These are phyloP conservation scores for Gymnosoma rotundatum DNA, from an alignment of 2,888 invertebrate species.

Conservation along the genomic window DNA sequence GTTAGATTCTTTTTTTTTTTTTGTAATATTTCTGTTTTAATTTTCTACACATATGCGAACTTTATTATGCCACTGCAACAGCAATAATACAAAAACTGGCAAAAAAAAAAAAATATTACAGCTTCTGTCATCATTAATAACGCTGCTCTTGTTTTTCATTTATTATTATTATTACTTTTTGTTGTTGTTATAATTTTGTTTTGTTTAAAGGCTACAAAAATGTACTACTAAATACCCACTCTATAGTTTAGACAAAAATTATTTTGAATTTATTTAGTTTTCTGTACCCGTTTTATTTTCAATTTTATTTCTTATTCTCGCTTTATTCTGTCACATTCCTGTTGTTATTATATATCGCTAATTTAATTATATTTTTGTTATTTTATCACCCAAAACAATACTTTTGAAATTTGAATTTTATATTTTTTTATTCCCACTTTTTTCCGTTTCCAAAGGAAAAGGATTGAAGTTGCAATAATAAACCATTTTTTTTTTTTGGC, in stretches of 20 bases:
- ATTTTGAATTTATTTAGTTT: slow-evolving; percentile 30
- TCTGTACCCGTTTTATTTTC: slow-evolving; percentile 27
- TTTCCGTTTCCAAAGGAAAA: neutral
- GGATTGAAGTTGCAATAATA: neutral
- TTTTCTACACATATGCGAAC: slow-evolving; percentile 49
- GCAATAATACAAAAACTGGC: neutral
- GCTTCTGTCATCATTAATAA: slow-evolving; percentile 53
- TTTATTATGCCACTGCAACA: slow-evolving; percentile 31
- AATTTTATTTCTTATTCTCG: slow-evolving; percentile 10
- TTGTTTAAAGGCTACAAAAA: slow-evolving; percentile 48
- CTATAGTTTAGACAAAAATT: neutral
- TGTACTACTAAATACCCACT: slow-evolving; percentile 9
- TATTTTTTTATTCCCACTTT: slow-evolving; percentile 9
- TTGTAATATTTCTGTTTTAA: slow-evolving; percentile 31
- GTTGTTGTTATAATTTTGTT: slow-evolving; percentile 8
- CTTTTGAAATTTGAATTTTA: slow-evolving; percentile 15
- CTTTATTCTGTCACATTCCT: slow-evolving; percentile 13
- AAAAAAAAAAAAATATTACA: slow-evolving; percentile 25
- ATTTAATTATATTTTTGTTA: slow-evolving; percentile 55
- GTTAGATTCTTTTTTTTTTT: neutral
- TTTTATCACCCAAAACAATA: neutral
- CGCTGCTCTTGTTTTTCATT: slow-evolving; percentile 36
- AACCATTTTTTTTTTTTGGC: neutral
- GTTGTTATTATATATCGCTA: slow-evolving; percentile 3
- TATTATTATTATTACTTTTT: slow-evolving; percentile 38